These are phyloP conservation scores for Ictidomys tridecemlineatus DNA, from an alignment of 2,113 vertebrate species.

Conservation along the genomic window DNA sequence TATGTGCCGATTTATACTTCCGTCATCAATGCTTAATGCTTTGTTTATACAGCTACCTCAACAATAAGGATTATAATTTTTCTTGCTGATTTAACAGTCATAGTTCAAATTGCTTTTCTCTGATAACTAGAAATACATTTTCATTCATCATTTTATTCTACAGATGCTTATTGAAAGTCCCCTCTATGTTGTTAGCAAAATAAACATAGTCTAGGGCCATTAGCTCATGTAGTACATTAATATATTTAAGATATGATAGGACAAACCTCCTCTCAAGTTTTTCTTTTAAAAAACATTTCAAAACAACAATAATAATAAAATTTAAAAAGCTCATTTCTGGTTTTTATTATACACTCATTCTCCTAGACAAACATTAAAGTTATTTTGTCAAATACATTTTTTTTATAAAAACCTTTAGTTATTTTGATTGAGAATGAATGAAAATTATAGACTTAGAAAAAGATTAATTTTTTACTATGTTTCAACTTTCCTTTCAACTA, in stretches of 20 bases:
- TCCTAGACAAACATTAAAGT: background rate
- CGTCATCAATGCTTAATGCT: background rate
- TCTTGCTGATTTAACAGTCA: background rate
- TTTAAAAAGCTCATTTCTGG: background rate
- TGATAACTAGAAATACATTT: background rate
- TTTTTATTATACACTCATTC: background rate
- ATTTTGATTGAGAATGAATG: background rate
- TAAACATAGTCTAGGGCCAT: background rate
- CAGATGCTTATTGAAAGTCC: background rate
- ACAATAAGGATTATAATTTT: background rate
- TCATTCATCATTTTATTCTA: background rate
- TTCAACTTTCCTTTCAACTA: constrained; percentile 20
- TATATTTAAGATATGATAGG: background rate
- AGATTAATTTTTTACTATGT: constrained; percentile 25
- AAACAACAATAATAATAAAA: too few relatives aligned
- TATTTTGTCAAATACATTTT: background rate
- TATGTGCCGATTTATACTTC: background rate
- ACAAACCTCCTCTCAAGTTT: background rate
- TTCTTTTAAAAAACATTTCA: background rate
- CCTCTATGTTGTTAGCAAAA: background rate
- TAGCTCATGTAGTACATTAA: background rate
- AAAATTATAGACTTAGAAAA: constrained; percentile 32
- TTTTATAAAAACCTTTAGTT: background rate
- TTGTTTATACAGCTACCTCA: background rate
- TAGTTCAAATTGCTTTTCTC: background rate